Percentiles rank a stretch among this genome's conserved stretches.
phyloP scores from a whole-genome alignment of 2,888 invertebrate species.

The Matsumyia berberina region DNA sequence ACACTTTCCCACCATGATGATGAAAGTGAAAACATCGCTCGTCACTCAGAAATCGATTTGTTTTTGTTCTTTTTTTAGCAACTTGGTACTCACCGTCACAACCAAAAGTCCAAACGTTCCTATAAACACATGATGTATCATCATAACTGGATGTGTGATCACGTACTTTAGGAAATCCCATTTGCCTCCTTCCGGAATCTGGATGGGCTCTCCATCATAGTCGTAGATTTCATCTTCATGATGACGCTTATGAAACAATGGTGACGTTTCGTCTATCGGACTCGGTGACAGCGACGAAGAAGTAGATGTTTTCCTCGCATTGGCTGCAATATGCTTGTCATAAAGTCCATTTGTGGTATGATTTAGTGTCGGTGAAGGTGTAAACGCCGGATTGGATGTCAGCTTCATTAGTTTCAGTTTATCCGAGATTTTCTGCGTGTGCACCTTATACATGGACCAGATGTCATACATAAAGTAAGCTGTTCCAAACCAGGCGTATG shows the following conservation, averaged over 20 bases:
- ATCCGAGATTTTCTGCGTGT: slow-evolving; percentile 84
- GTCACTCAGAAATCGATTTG: slow-evolving; percentile 20
- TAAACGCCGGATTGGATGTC: slow-evolving; percentile 77
- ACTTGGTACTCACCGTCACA: slow-evolving; percentile 87
- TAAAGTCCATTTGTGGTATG: slow-evolving; percentile 78
- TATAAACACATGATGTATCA: slow-evolving; percentile 90
- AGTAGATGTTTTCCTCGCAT: slow-evolving; percentile 50
- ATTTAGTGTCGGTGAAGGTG: slow-evolving; percentile 74
- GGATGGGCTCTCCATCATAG: slow-evolving; percentile 81
- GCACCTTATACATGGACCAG: slow-evolving; percentile 92
- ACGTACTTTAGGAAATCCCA: slow-evolving; percentile 86
- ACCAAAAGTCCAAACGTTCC: slow-evolving; percentile 90
- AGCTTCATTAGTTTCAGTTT: slow-evolving; percentile 82
- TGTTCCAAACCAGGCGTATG: slow-evolving; percentile 92
- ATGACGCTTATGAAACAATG: slow-evolving; percentile 76
- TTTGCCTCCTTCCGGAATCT: slow-evolving; percentile 82
- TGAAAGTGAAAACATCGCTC: slow-evolving; percentile 47
- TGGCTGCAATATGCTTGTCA: slow-evolving; percentile 79
- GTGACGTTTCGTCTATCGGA: slow-evolving; percentile 62
- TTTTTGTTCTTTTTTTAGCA: not conserved
- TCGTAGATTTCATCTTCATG: slow-evolving; percentile 82
- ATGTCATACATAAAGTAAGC: slow-evolving; percentile 92
- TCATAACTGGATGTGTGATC: slow-evolving; percentile 88
- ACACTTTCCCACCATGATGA: slow-evolving; percentile 44
- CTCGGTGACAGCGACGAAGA: slow-evolving; percentile 50